These are phyloP conservation scores for Drosophila pullipes DNA, from an alignment of 2,888 invertebrate genomes.

Conservation along the genomic window DNA sequence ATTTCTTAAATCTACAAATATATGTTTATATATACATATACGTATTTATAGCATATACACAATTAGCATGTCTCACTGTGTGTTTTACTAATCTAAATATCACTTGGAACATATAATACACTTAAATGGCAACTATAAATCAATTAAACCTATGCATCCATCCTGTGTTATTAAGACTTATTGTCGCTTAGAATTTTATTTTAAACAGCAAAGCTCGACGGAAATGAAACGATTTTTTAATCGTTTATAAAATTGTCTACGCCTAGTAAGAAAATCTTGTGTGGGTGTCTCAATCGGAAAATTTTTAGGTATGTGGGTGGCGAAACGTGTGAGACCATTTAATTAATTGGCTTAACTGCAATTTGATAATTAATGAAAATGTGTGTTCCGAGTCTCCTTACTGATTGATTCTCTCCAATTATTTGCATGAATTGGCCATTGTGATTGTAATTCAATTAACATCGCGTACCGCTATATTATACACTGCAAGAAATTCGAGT, in stretches of 20 bases:
- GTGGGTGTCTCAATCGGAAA: constrained; percentile 19
- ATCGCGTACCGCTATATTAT: constrained; percentile 30
- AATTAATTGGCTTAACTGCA: constrained; percentile 46
- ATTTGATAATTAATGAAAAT: constrained; percentile 38
- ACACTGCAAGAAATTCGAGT: constrained; percentile 47
- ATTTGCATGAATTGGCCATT: constrained; percentile 31
- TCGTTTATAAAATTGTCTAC: constrained; percentile 75
- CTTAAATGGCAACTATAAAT: constrained; percentile 60
- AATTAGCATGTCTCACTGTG: constrained; percentile 21
- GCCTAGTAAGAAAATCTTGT: constrained; percentile 2
- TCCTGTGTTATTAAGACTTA: constrained; percentile 44
- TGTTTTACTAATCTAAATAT: neutral
- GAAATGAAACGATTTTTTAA: constrained; percentile 75
- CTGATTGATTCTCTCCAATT: constrained; percentile 63
- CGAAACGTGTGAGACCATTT: constrained; percentile 34
- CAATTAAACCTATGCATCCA: constrained; percentile 42
- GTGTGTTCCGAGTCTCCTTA: constrained; percentile 13
- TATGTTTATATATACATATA: neutral
- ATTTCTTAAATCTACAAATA: neutral
- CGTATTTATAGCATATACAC: neutral
- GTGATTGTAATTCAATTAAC: constrained; percentile 36
- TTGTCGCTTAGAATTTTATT: constrained; percentile 57
- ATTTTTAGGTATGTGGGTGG: constrained; percentile 5
- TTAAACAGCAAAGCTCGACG: constrained; percentile 48
- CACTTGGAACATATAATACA: constrained; percentile 9